Evolutionary conservation across 1,140 invertebrate genomes (phyloP), one percentile per base, ranked within the genome.

Genomic region (Ctenoplectra terminalis): DNA sequence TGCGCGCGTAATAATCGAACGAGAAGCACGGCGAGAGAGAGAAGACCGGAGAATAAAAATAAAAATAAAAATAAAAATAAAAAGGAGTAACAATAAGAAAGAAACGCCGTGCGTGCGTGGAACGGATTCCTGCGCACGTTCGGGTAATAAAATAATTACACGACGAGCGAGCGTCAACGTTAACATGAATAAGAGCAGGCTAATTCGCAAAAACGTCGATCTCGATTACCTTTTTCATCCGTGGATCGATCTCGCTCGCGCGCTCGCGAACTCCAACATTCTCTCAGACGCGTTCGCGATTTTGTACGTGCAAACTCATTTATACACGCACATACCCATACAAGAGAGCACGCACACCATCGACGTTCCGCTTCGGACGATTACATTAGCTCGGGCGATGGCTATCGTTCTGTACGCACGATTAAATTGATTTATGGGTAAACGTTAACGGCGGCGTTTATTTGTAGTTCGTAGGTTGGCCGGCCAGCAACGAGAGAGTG

Each of bases 371-470:
- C 48, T 70, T 78, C 52, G 76, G 83, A 88, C 86, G 86, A 88
- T 88, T 88, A 87, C 83, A 83, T 87, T 88, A 87, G 48, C 52
- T 37, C 34, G 17, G 52, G n/a, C 83, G 87, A 88, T 88, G 71
- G 63, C 70, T 85, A 88, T 88, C 87, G 79, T 77, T 77, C 54
- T 71, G 75, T 88, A 88, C 86, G 86, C 87, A 82, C 86, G 86
- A 87, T 88, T 88, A 88, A 87, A 85, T 87, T 88, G 87, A 88
- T 88, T 88, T 88, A 88, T 87, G 79, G 52, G 20, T 74, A 87
- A 87, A 72, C 52, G 86, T 87, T 88, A 83, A 82, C 81, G 86
- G 80, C 87, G 76, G 70, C 58, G 80, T 83, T 75, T 64, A 83
- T 83, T 74, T 81, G 54, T 75, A 74, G 58, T 80, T 67, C 60